Evolutionary conservation across 30 jellyfish, hydroid and myxozoan species (phyloP).

Genomic region (Aurelia aurita): DNA sequence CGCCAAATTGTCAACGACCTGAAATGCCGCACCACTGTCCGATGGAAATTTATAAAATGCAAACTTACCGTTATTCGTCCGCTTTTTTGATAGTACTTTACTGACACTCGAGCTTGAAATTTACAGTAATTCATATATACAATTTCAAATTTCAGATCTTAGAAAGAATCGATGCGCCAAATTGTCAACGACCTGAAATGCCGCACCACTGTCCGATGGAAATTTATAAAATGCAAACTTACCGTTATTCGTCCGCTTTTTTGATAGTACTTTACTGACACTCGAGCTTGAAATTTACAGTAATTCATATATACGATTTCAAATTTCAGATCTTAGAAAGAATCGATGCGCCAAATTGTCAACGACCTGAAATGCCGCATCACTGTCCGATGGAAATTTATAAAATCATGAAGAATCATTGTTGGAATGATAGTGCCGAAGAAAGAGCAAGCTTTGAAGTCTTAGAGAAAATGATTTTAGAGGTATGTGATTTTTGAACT

Average conservation of each 20-base stretch:
- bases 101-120: too few relatives aligned
- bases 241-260: too few relatives aligned
- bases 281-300: too few relatives aligned
- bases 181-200: constrained; percentile 76
- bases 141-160: constrained; percentile 60
- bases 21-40: constrained; percentile 92
- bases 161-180: constrained; percentile 91
- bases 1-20: constrained; percentile 83
- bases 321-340: constrained; percentile 74
- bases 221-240: constrained; percentile 73
- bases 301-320: background rate
- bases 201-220: constrained; percentile 91
- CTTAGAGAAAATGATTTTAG: constrained; percentile 67
- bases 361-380: constrained; percentile 86
- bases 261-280: too few relatives aligned
- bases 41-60: constrained; percentile 63
- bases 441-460: constrained; percentile 80
- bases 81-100: too few relatives aligned
- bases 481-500: constrained; percentile 55
- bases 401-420: constrained; percentile 55
- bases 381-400: constrained; percentile 88
- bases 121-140: background rate
- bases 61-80: too few relatives aligned
- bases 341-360: constrained; percentile 90
- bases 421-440: constrained; percentile 90